phyloP scores from a whole-genome alignment of 2,888 invertebrate species.

The Aphrophora alni region DNA sequence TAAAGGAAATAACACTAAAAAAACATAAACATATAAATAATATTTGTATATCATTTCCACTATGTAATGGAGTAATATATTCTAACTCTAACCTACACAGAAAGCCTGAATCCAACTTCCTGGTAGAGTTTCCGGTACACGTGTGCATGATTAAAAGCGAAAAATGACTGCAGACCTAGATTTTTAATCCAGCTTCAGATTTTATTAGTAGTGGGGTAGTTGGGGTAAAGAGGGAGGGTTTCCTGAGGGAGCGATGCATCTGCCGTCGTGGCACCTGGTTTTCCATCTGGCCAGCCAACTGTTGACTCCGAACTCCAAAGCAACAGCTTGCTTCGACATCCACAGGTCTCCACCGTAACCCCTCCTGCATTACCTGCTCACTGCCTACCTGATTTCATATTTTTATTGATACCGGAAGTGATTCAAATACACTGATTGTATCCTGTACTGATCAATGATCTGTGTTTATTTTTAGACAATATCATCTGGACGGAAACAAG shows the following conservation, averaged over 20 bases:
- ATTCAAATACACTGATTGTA: not conserved
- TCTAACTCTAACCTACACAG: too few species aligned
- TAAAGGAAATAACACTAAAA: too few species aligned
- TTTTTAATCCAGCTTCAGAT: not conserved
- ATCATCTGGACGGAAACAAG: conserved; percentile 1
- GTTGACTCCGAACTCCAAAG: not conserved
- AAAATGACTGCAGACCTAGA: not conserved
- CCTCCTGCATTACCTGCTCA: not conserved
- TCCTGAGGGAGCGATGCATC: not conserved
- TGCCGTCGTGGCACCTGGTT: not conserved
- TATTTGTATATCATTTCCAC: too few species aligned
- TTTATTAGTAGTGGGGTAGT: not conserved
- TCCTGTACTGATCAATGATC: not conserved
- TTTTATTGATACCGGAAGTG: not conserved
- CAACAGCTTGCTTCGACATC: not conserved
- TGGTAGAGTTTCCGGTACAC: not conserved
- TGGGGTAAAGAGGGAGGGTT: not conserved
- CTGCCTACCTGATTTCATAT: not conserved
- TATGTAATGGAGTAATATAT: too few species aligned
- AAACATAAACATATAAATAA: too few species aligned
- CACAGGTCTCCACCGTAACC: not conserved
- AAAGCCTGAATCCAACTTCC: not conserved
- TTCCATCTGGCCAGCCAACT: not conserved
- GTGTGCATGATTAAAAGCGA: not conserved
- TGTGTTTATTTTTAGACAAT: not conserved